These are phyloP conservation scores for Cylindroiulus punctatus DNA, from an alignment of 2,888 invertebrate species.

Conservation along the genomic window DNA sequence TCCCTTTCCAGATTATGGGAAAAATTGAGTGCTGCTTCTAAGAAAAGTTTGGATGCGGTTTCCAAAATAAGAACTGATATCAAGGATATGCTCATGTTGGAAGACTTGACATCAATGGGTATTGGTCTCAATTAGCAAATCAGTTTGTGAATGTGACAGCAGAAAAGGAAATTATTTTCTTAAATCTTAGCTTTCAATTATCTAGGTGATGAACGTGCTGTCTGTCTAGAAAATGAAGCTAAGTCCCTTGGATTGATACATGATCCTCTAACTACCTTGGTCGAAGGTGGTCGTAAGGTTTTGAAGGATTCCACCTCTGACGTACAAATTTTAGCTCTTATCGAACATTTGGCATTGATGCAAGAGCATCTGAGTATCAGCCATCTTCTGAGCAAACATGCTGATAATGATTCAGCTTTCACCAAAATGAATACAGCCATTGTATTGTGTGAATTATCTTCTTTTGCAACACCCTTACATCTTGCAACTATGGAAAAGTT, in stretches of 20 bases:
- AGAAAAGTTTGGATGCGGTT: neutral
- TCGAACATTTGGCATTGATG: slow-evolving; percentile 41
- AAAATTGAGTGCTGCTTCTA: neutral
- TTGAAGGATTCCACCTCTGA: neutral
- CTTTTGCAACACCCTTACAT: slow-evolving; percentile 28
- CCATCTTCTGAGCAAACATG: neutral
- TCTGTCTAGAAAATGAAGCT: neutral
- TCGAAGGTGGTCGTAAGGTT: neutral
- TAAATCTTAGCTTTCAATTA: neutral
- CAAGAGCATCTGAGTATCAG: slow-evolving; percentile 5
- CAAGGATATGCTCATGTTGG: neutral
- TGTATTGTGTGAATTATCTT: neutral
- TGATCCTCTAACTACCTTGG: neutral
- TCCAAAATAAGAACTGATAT: neutral
- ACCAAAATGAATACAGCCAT: neutral
- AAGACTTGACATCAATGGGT: neutral
- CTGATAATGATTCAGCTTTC: neutral
- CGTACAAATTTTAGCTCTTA: slow-evolving; percentile 1
- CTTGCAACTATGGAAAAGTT: slow-evolving; percentile 44
- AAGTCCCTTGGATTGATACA: neutral
- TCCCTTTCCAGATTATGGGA: slow-evolving; percentile 6
- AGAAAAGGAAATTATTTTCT: neutral
- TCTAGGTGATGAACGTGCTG: neutral
- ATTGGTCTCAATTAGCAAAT: neutral
- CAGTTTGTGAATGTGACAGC: neutral